These are phyloP conservation scores for Luperina testacea DNA, from an alignment of 2,888 invertebrate genomes.

Conservation along the genomic window DNA sequence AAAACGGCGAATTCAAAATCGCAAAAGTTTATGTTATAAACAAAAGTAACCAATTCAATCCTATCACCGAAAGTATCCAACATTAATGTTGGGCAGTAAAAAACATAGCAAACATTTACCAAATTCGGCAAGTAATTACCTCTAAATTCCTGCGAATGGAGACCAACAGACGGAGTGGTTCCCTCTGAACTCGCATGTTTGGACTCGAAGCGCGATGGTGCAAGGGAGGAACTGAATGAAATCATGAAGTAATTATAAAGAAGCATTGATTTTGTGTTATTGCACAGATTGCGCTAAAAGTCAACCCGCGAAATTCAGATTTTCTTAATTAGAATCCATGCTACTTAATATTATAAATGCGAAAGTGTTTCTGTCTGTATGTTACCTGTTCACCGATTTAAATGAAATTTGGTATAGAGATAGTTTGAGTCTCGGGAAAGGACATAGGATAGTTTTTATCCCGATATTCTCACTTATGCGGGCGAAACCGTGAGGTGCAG, in stretches of 20 bases:
- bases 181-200: slow-evolving; percentile 36
- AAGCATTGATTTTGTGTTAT: background rate
- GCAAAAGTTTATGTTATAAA: slow-evolving; percentile 2
- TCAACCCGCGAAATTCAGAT: background rate
- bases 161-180: slow-evolving; percentile 24
- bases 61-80: background rate
- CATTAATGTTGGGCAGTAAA: slow-evolving; percentile 33
- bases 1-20: background rate
- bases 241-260: background rate
- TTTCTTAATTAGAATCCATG: background rate
- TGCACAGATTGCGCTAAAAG: background rate
- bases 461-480: no score
- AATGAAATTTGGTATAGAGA: no score
- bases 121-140: slow-evolving; percentile 68
- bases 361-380: no score
- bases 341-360: no score
- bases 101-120: slow-evolving; percentile 56
- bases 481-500: no score
- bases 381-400: no score
- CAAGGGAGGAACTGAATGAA: slow-evolving; percentile 22
- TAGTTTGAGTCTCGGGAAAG: no score
- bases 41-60: background rate
- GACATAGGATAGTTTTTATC: no score
- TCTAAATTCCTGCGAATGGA: slow-evolving; percentile 58
- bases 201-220: slow-evolving; percentile 15